These are phyloP conservation scores for Acanthoscelides obtectus DNA, from an alignment of 2,888 invertebrate species.

Conservation along the genomic window DNA sequence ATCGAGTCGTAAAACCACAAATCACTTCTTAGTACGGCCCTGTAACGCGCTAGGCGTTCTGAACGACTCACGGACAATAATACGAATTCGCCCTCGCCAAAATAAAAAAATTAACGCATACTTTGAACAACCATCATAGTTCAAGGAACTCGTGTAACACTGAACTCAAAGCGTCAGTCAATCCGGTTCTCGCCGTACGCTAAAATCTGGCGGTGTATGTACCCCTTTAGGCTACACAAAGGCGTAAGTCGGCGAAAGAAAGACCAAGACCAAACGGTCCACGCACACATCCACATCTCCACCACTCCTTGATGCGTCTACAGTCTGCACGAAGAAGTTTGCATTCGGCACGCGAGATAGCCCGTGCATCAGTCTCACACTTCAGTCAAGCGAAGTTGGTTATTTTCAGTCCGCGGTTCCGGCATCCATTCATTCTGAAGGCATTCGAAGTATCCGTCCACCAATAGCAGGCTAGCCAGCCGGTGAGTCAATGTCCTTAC, in stretches of 20 bases:
- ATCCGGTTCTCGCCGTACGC: too few species aligned
- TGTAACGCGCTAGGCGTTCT: too few species aligned
- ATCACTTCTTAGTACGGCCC: too few species aligned
- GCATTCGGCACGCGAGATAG: not conserved
- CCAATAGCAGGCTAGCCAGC: too few species aligned
- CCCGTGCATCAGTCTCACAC: not conserved
- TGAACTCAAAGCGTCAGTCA: too few species aligned
- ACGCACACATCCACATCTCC: not conserved
- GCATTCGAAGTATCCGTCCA: not conserved
- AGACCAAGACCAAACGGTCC: not conserved
- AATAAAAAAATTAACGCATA: too few species aligned
- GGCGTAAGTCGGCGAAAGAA: not conserved
- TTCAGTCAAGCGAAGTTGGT: too few species aligned
- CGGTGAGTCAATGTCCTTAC: not conserved
- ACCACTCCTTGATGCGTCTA: not conserved
- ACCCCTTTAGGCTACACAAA: not conserved
- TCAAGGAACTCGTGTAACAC: too few species aligned
- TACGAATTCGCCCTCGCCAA: too few species aligned
- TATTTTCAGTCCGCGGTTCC: not conserved
- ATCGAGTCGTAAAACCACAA: too few species aligned
- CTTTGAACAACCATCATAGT: too few species aligned
- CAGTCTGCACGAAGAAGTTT: not conserved
- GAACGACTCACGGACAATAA: too few species aligned
- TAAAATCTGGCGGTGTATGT: not conserved
- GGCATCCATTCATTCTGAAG: not conserved